phyloP scores from a whole-genome alignment of 2,797 vertebrate species.

The Cyprinodon diabolis region DNA sequence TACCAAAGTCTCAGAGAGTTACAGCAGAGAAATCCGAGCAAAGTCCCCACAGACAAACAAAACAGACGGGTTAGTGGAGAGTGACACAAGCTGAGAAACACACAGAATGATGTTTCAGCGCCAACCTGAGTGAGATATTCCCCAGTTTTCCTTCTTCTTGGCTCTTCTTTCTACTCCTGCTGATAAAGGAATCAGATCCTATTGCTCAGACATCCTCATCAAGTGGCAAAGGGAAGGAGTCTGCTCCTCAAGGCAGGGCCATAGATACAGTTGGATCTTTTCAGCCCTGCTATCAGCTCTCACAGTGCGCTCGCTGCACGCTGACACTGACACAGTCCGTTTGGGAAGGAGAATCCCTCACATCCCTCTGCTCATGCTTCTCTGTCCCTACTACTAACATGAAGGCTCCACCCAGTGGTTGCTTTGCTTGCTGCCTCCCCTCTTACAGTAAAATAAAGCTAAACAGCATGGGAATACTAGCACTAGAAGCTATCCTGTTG shows the following conservation, averaged over 20 bases:
- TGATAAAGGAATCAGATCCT: constrained; percentile 34
- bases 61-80: constrained; percentile 11
- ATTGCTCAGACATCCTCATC: constrained; percentile 41
- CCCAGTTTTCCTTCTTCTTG: constrained; percentile 23
- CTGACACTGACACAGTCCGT: constrained; percentile 67
- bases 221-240: constrained; percentile 43
- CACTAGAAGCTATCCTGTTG: not conserved
- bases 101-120: constrained; percentile 14
- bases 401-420: constrained; percentile 81
- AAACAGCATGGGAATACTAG: not conserved
- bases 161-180: constrained; percentile 22
- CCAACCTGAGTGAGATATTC: constrained; percentile 59
- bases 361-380: constrained; percentile 25
- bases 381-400: constrained; percentile 59
- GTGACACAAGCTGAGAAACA: not conserved
- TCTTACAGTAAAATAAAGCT: not conserved
- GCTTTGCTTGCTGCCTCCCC: constrained; percentile 44
- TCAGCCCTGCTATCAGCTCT: constrained; percentile 44
- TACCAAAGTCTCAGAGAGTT: constrained; percentile 9
- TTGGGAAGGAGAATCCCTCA: constrained; percentile 63
- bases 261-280: constrained; percentile 30
- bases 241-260: constrained; percentile 44
- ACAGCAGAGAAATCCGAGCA: constrained; percentile 11
- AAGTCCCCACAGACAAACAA: constrained; percentile 10
- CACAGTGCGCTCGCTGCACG: constrained; percentile 55